Evolutionary conservation across 2,797 vertebrate genomes (phyloP).

Genomic region (Myoxocephalus aenaeus): DNA sequence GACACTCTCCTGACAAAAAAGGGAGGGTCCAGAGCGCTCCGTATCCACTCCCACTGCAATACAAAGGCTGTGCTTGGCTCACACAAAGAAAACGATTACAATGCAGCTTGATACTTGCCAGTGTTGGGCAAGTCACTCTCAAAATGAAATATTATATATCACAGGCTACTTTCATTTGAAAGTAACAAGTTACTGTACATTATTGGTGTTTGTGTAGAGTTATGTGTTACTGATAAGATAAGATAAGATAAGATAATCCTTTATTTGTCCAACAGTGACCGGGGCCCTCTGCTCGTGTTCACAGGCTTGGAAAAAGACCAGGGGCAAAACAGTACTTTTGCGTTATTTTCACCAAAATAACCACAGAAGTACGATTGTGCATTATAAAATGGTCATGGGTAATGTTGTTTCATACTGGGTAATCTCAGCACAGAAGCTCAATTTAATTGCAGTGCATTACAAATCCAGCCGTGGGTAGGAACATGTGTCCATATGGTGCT

Average conservation of each 20-base stretch:
- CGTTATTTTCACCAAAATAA: too few species aligned
- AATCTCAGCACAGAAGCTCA: too few species aligned
- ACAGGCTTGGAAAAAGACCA: too few species aligned
- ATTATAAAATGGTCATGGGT: too few species aligned
- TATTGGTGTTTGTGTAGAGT: neutral
- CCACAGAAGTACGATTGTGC: neutral
- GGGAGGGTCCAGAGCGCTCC: slow-evolving; percentile 1
- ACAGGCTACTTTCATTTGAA: neutral
- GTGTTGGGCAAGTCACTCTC: neutral
- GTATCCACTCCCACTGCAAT: slow-evolving; percentile 26
- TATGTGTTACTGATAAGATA: too few species aligned
- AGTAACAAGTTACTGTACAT: neutral
- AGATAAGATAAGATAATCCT: too few species aligned
- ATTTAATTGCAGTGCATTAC: too few species aligned
- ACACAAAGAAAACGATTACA: slow-evolving; percentile 21
- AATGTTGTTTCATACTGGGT: too few species aligned
- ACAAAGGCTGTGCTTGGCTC: slow-evolving; percentile 33
- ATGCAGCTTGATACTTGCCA: slow-evolving; percentile 24
- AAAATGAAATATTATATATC: neutral
- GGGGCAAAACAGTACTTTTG: too few species aligned
- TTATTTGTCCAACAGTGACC: too few species aligned
- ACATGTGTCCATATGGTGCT: neutral
- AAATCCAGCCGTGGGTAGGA: neutral
- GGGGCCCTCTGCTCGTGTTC: too few species aligned
- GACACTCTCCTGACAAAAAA: slow-evolving; percentile 33